phyloP scores from a whole-genome alignment of 2,888 invertebrate species.

The Drosophila subquinaria region DNA sequence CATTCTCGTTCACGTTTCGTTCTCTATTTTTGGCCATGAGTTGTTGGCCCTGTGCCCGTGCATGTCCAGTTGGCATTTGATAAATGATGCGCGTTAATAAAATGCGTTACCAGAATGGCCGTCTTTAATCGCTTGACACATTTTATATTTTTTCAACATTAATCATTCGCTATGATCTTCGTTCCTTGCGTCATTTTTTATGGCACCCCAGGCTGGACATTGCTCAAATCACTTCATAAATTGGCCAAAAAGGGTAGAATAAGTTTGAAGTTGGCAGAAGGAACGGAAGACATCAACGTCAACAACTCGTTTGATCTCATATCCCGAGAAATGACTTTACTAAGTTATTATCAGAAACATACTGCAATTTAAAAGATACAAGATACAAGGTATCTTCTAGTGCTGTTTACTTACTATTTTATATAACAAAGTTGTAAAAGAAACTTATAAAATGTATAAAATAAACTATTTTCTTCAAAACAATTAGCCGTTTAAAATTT shows the following conservation, averaged over 20 bases:
- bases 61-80: constrained; percentile 54
- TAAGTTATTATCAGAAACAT: neutral
- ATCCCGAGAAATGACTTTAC: neutral
- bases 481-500: neutral
- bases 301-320: constrained; percentile 1
- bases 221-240: constrained; percentile 18
- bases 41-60: constrained; percentile 15
- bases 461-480: neutral
- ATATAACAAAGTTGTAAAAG: too few relatives aligned
- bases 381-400: neutral
- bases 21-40: constrained; percentile 18
- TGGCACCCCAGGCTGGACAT: constrained; percentile 21
- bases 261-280: constrained; percentile 5
- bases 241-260: constrained; percentile 14
- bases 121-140: constrained; percentile 76
- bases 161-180: constrained; percentile 69
- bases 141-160: constrained; percentile 72
- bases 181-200: constrained; percentile 36
- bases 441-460: neutral
- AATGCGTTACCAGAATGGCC: constrained; percentile 57
- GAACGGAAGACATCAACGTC: neutral
- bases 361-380: neutral
- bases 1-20: constrained; percentile 11
- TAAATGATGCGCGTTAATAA: constrained; percentile 75
- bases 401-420: neutral